Base-by-base conservation (phyloP, 2,888 invertebrate species). In the Heliconius erato region DNA sequence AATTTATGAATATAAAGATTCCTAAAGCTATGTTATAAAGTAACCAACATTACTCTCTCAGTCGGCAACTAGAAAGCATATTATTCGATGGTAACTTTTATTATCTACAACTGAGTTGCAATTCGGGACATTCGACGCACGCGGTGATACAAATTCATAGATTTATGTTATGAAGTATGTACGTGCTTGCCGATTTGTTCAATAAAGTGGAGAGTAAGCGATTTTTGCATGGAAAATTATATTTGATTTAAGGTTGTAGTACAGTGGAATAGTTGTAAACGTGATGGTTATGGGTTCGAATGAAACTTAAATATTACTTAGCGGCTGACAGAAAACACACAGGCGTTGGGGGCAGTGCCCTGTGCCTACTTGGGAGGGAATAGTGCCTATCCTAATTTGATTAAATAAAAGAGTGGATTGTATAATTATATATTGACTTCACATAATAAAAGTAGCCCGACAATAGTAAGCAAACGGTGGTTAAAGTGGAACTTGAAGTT, bases 141-240 rank as follows among this genome's bases (percentile, higher is more conserved):
- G 32, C 35, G 74, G 74, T 76, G 59, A 76, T n/a, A 14, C 59
- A 32, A 35, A 74, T 76, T 76, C 59, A 76, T 76, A 76, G 74
- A 76, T 76, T 76, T 63, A 76, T 76, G 74, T 76, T 76, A 76
- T 63, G 59, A 59, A 76, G 35, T n/a, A 59, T 23, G 59, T 74
- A 32, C 74, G 59, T 74, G 74, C 59, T 74, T 59, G 32, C n/a
- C 16, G 35, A 12, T 74, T 59, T 32, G 35, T 76, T 32, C 7
- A n/a, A n/a, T 28, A 63, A 76, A 28, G 14, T n/a, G 6, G 4
- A 74, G 74, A 2, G 2, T 12, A n/a, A 23, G 74, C 74, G 54
- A 63, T 76, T 76, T 59, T 59, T 16, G 49, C 28, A 49, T 7
- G 16, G 28, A 32, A 32, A 71, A 40, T 23, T 71, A n/a, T 71